phyloP scores from a whole-genome alignment of 2,888 invertebrate species.

The Calameuta idolon region DNA sequence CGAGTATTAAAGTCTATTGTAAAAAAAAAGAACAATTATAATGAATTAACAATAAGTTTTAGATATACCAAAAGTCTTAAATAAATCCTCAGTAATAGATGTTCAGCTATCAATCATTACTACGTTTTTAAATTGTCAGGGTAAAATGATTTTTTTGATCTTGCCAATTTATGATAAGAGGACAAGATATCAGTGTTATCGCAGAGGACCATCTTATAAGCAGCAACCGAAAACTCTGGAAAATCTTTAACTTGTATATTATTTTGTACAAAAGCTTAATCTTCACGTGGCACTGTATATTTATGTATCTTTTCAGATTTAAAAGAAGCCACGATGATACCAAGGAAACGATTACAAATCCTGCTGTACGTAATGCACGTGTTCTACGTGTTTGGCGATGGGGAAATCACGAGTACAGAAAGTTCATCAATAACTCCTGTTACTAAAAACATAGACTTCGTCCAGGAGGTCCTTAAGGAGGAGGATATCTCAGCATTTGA shows the following conservation, averaged over 20 bases:
- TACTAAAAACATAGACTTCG: neutral
- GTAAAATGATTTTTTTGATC: neutral
- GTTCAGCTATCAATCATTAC: neutral
- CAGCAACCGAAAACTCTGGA: neutral
- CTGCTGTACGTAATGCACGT: slow-evolving; percentile 38
- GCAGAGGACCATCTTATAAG: neutral
- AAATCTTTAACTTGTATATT: neutral
- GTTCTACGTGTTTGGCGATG: slow-evolving; percentile 35
- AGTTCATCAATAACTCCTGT: neutral
- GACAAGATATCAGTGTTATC: neutral
- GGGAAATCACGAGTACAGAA: slow-evolving; percentile 20
- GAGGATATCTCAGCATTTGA: neutral
- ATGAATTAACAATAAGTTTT: neutral
- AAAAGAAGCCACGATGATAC: slow-evolving; percentile 35
- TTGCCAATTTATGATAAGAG: neutral
- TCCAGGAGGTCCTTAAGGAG: neutral
- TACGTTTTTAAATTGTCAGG: neutral
- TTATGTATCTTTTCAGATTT: neutral
- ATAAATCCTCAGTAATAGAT: too few species aligned
- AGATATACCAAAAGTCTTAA: neutral
- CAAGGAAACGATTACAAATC: slow-evolving; percentile 36
- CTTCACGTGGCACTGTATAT: neutral
- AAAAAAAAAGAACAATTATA: neutral
- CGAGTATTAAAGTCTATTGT: neutral
- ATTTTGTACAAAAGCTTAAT: neutral